These are phyloP conservation scores for Calypte anna DNA, from an alignment of 2,113 vertebrate genomes.

Conservation along the genomic window DNA sequence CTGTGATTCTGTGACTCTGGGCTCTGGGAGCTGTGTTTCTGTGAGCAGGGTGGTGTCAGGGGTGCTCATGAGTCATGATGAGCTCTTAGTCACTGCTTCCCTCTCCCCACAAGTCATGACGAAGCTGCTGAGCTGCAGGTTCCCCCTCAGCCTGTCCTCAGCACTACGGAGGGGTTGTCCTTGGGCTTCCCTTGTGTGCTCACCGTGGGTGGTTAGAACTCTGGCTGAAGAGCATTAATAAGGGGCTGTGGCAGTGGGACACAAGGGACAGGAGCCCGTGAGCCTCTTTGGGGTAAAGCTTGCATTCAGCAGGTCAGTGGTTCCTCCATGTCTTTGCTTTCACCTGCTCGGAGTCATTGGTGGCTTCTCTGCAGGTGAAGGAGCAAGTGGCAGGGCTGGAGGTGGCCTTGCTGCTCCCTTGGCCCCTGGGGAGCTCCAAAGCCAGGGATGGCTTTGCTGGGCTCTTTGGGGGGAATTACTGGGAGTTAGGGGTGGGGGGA, in stretches of 20 bases:
- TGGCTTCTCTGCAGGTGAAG: background rate
- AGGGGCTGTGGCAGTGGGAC: background rate
- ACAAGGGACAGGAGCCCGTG: background rate
- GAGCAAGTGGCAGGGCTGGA: background rate
- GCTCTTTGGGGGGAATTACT: background rate
- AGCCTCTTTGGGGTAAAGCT: background rate
- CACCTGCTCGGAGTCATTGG: background rate
- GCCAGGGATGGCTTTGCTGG: background rate
- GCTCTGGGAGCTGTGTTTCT: background rate
- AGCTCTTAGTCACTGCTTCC: constrained; percentile 27
- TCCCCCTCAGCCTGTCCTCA: background rate
- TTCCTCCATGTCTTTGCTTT: background rate
- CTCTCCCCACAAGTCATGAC: constrained; percentile 20
- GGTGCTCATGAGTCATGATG: constrained; percentile 33
- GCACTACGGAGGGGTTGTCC: accelerated
- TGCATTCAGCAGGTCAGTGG: background rate
- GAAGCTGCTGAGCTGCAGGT: background rate
- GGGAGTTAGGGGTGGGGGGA: background rate
- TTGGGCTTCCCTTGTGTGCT: accelerated
- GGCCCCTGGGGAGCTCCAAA: background rate
- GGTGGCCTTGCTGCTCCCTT: accelerated
- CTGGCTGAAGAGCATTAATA: background rate
- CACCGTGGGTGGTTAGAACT: background rate
- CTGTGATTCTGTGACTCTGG: background rate
- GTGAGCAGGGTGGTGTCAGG: background rate